phyloP scores from a whole-genome alignment of 2,797 vertebrate genomes.

The Eidolon dupreanum region DNA sequence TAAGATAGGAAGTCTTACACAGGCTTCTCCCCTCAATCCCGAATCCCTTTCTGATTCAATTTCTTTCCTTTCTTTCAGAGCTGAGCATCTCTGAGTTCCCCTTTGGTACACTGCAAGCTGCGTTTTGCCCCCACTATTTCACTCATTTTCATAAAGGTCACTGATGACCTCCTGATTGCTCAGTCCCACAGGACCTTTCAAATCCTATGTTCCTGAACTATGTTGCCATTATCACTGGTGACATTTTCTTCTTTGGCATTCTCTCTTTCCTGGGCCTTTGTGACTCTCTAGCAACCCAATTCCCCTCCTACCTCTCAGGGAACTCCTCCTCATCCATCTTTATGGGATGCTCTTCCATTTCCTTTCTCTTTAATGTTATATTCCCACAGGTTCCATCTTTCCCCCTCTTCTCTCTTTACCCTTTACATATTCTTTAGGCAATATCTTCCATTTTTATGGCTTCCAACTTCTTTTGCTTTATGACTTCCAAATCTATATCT shows the following conservation, averaged over 20 bases:
- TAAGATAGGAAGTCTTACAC: not conserved
- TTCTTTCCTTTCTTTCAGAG: not conserved
- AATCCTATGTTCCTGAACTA: not conserved
- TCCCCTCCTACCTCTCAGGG: not conserved
- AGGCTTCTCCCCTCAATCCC: not conserved
- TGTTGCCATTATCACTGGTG: not conserved
- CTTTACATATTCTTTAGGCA: not conserved
- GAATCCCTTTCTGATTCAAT: not conserved
- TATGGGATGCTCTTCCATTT: not conserved
- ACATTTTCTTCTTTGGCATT: not conserved
- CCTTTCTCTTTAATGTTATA: not conserved
- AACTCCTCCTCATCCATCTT: not conserved
- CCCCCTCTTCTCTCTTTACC: not conserved
- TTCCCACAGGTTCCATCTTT: not conserved
- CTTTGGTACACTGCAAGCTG: not conserved
- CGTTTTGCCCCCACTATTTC: not conserved
- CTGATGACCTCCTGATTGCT: not conserved
- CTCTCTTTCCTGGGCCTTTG: not conserved
- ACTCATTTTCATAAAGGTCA: not conserved
- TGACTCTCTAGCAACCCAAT: not conserved
- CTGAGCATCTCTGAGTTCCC: not conserved
- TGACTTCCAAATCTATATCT: not conserved
- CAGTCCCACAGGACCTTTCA: not conserved
- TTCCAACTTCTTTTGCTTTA: not conserved
- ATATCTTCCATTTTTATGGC: not conserved